A percentile compares a stretch with the other conserved stretches of the same genome.
phyloP scores from a whole-genome alignment of 1,140 invertebrate genomes.

The Panagrolaimus sp. region DNA sequence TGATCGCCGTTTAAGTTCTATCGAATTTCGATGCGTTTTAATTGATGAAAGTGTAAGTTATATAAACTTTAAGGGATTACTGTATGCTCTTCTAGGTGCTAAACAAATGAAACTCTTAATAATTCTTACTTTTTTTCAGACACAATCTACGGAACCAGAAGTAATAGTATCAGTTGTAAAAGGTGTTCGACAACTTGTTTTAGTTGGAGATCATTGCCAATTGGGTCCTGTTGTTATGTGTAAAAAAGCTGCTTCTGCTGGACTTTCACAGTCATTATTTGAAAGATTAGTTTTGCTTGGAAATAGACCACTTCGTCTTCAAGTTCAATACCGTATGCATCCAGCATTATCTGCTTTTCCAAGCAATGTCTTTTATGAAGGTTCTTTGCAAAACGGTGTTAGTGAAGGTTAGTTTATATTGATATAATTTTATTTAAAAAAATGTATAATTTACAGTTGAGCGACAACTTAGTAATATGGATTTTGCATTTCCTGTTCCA shows the following conservation, averaged over 20 bases:
- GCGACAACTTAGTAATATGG: constrained; percentile 77
- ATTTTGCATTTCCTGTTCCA: constrained; percentile 92
- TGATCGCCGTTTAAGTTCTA: constrained; percentile 78
- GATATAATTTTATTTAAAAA: constrained; percentile 10
- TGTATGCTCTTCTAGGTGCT: too few relatives aligned
- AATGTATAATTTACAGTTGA: constrained; percentile 70
- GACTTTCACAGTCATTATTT: constrained; percentile 92
- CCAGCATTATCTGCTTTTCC: constrained; percentile 93
- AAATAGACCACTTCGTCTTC: constrained; percentile 81
- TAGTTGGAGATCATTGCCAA: constrained; percentile 98
- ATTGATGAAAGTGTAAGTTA: constrained; percentile 78
- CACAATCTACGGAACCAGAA: constrained; percentile 90
- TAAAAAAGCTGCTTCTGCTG: constrained; percentile 93
- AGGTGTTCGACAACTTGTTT: constrained; percentile 87
- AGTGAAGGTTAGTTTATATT: constrained; percentile 67
- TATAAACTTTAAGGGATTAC: too few relatives aligned
- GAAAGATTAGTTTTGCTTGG: constrained; percentile 92
- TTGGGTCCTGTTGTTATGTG: constrained; percentile 74
- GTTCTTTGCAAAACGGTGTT: constrained; percentile 94
- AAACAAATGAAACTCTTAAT: too few relatives aligned
- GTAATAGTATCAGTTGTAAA: constrained; percentile 97
- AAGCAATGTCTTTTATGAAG: constrained; percentile 99
- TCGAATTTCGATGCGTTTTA: constrained; percentile 92
- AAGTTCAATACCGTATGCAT: constrained; percentile 93
- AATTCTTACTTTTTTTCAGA: constrained; percentile 39